Evolutionary conservation across 2,888 invertebrate species (phyloP).

Genomic region (Lycocerus yunnanus): DNA sequence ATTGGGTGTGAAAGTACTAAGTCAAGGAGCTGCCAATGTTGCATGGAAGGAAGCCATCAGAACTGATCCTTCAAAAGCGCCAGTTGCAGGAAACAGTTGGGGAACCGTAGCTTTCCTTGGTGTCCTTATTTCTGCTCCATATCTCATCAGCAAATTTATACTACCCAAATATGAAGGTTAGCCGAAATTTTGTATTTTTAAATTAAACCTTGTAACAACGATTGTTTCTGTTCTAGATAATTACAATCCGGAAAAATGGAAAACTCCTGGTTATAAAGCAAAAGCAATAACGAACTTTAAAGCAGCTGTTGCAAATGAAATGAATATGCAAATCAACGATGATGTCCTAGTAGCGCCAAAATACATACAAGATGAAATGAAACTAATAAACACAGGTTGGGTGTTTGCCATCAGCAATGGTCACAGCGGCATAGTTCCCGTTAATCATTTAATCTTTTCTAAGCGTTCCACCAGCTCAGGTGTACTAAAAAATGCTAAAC

Average conservation of each 20-base stretch:
- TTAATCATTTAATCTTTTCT: conserved; percentile 60
- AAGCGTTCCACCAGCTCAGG: conserved; percentile 35
- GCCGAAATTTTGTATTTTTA: conserved; percentile 27
- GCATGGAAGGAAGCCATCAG: conserved; percentile 58
- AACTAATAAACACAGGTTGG: conserved; percentile 71
- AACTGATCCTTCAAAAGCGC: conserved; percentile 44
- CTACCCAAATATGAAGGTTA: conserved; percentile 70
- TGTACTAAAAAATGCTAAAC: conserved; percentile 19
- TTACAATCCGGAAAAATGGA: conserved; percentile 70
- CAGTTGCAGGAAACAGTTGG: conserved; percentile 69
- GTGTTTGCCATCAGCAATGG: conserved; percentile 66
- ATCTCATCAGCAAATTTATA: conserved; percentile 84
- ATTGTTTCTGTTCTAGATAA: conserved; percentile 44
- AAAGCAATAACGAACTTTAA: conserved; percentile 77
- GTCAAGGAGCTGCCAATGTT: conserved; percentile 39
- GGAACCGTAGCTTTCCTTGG: conserved; percentile 89
- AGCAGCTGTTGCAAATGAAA: conserved; percentile 72
- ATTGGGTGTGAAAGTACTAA: conserved; percentile 63
- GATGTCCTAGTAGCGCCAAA: conserved; percentile 81
- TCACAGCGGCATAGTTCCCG: conserved; percentile 67
- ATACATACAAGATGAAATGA: conserved; percentile 71
- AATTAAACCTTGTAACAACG: not conserved
- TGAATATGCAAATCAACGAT: conserved; percentile 78
- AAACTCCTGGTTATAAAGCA: conserved; percentile 65
- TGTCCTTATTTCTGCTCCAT: conserved; percentile 88